Base-by-base conservation (phyloP, 2,113 vertebrate species). In the Spea bombifrons region DNA sequence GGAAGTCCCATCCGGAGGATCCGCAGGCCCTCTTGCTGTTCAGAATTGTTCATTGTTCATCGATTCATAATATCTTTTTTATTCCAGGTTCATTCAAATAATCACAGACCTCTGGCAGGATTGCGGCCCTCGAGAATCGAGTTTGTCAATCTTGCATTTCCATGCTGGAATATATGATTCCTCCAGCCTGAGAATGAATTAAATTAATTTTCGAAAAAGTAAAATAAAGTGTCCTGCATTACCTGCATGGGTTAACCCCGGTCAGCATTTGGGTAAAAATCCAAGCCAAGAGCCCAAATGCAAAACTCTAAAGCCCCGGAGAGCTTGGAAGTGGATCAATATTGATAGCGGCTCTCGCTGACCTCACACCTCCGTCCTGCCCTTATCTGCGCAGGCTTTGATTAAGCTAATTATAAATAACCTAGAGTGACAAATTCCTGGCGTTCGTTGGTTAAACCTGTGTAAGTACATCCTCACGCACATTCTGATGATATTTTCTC, bases 331-430 rank as follows among this genome's bases (percentile, higher is more conserved):
- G 59, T 13, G 53, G 68, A 78, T 71, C 76, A 71, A 78, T 71
- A 78, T 50, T 45, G 59, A 78, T 78, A 63, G 68, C 66, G 30
- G 59, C 59, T 7, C 30, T 47, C 8, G 76, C 8, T 78, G 76
- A 78, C 76, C 76, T 78, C 59, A 44, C 76, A 65, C 76, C 76
- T 65, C 59, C 13, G 57, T 45, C 13, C 44, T 71, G 59, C 48
- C 57, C 76, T 71, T 16, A 53, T 47, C n/a, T 17, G 9, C 45
- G 68, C 46, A 52, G 57, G 59, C 61, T 78, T 78, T 78, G 59
- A 78, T 78, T 78, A 71, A 78, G 68, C 59, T 78, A 78, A 78
- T 78, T 78, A 71, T 71, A 71, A 78, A 78, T 71, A 71, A 78
- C 68, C 17, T 30, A 6, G 76, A 65, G 57, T 50, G 57, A 70